Conservation (phyloP, 35 echinoderm and acorn worm genomes). For the Diadema setosum region DNA sequence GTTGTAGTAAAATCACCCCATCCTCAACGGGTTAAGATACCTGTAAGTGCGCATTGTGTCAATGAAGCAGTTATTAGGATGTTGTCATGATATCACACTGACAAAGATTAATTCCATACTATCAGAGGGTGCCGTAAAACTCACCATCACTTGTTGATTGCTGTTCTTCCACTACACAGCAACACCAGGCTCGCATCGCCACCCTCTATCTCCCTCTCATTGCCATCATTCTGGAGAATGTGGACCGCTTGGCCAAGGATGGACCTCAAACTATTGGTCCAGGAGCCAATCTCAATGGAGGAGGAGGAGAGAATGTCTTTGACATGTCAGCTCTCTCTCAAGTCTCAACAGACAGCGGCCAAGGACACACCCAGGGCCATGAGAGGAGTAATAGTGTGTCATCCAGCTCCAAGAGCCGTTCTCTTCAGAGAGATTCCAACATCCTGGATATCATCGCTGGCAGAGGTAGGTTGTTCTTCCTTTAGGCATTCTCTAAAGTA, state of each 20-base stretch:
- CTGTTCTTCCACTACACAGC: slow-evolving; percentile 32
- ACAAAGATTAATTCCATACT: no score
- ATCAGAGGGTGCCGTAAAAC: no score
- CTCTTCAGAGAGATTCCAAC: slow-evolving; percentile 76
- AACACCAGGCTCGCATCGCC: slow-evolving; percentile 83
- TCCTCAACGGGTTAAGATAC: no score
- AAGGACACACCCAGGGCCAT: slow-evolving; percentile 10
- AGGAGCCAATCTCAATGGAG: slow-evolving; percentile 1
- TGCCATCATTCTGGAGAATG: slow-evolving; percentile 93
- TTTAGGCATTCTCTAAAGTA: no score
- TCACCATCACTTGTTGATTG: no score
- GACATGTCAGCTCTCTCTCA: neutral
- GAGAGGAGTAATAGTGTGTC: slow-evolving; percentile 69
- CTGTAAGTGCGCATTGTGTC: no score
- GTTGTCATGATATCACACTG: no score
- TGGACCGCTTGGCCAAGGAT: slow-evolving; percentile 63
- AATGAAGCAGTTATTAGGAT: no score
- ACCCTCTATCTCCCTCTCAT: slow-evolving; percentile 89
- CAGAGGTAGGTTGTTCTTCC: slow-evolving; percentile 78
- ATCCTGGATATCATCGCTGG: slow-evolving; percentile 90
- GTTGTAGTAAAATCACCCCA: no score
- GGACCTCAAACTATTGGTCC: slow-evolving; percentile 24
- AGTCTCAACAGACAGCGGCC: neutral
- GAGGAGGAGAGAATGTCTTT: neutral
- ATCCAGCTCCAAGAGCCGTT: slow-evolving; percentile 39